Conservation (phyloP, 1,140 invertebrate genomes). For the Cryptotermes secundus region DNA sequence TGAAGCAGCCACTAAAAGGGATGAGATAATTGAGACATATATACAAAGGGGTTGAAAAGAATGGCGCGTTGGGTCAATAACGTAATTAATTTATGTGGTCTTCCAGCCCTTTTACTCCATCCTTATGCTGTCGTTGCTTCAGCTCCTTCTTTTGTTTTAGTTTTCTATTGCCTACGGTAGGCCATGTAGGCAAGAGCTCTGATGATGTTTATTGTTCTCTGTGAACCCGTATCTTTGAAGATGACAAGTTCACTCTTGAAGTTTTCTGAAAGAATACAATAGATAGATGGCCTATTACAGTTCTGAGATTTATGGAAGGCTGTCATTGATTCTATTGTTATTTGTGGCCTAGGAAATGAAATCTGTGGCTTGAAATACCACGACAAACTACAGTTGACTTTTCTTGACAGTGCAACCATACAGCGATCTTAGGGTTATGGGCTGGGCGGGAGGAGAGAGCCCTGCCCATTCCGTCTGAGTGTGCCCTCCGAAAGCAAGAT, state of each 20-base stretch:
- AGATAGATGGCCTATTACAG: background rate
- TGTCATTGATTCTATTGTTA: background rate
- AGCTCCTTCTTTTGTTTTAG: constrained; percentile 12
- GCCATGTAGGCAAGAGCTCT: background rate
- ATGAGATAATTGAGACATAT: constrained; percentile 19
- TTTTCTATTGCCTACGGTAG: constrained; percentile 7
- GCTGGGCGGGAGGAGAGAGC: too few relatives aligned
- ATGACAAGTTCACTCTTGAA: background rate
- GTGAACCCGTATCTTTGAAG: background rate
- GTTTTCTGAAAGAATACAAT: background rate
- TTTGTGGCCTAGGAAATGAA: background rate
- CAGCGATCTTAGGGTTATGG: too few relatives aligned
- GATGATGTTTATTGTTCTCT: background rate
- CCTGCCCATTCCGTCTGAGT: too few relatives aligned
- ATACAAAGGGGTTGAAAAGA: background rate
- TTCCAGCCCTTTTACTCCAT: background rate
- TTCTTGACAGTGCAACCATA: too few relatives aligned
- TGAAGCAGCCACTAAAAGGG: constrained; percentile 13
- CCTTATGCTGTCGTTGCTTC: background rate
- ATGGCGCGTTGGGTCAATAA: constrained; percentile 17
- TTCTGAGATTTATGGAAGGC: background rate
- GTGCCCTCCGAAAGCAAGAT: too few relatives aligned
- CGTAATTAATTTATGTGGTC: constrained; percentile 28
- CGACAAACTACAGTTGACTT: too few relatives aligned
- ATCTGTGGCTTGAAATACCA: background rate